phyloP scores from a whole-genome alignment of 2,113 vertebrate species.

The Thermophis baileyi region DNA sequence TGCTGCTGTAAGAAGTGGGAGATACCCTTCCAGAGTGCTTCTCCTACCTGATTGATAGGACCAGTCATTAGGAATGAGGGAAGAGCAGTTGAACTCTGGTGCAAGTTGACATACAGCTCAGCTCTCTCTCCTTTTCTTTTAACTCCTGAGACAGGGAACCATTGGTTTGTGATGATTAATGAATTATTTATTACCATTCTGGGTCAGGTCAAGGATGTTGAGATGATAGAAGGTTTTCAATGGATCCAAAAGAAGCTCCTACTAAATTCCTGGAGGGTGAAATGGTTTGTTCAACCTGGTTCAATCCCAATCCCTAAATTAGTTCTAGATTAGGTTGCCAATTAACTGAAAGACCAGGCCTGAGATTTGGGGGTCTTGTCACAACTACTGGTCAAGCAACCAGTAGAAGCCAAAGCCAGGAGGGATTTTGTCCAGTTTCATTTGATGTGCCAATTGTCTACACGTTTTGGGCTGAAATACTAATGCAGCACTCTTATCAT shows the following conservation, averaged over 20 bases:
- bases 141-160: background rate
- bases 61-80: background rate
- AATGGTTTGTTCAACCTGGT: background rate
- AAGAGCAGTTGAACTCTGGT: background rate
- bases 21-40: background rate
- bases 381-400: background rate
- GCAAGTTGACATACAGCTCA: background rate
- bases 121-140: background rate
- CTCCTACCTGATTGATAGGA: background rate
- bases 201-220: background rate
- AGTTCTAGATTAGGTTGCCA: background rate
- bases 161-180: background rate
- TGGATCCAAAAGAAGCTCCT: background rate
- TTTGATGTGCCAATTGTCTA: background rate
- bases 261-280: background rate
- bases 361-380: background rate
- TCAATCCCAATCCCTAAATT: background rate
- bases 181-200: background rate
- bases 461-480: background rate
- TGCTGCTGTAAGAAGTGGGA: background rate
- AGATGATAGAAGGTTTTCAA: background rate
- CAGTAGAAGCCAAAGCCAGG: background rate
- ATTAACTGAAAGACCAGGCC: background rate
- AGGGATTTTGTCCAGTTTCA: background rate
- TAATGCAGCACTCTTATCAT: background rate